Conservation (phyloP, 2,888 invertebrate species). For the Zelleria hepariella region DNA sequence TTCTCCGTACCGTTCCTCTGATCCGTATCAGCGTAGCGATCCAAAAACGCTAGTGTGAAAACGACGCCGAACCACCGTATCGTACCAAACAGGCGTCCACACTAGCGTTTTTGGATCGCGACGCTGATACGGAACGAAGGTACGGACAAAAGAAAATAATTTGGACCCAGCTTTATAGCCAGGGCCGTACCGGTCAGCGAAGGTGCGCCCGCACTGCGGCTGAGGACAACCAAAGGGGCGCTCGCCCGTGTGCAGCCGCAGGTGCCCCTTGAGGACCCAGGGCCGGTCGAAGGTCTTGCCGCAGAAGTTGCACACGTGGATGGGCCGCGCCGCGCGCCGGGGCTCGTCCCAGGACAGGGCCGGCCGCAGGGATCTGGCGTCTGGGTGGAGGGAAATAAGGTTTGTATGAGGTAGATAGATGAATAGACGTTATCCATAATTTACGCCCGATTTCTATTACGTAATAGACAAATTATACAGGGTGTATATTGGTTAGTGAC, state of each 20-base stretch:
- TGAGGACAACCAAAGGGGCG: conserved; percentile 77
- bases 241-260: conserved; percentile 79
- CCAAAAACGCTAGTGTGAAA: too few relatives aligned
- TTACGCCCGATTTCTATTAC: too few relatives aligned
- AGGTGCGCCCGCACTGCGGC: conserved; percentile 72
- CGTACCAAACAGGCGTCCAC: too few relatives aligned
- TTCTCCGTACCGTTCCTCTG: too few relatives aligned
- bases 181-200: conserved; percentile 73
- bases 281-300: conserved; percentile 78
- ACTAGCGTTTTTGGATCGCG: too few relatives aligned
- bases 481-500: too few relatives aligned
- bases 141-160: too few relatives aligned
- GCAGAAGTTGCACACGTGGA: conserved; percentile 72
- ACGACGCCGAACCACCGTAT: too few relatives aligned
- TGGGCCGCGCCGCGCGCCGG: conserved; percentile 27
- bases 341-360: not conserved
- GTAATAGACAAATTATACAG: too few relatives aligned
- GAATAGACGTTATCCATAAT: too few relatives aligned
- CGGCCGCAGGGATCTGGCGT: not conserved
- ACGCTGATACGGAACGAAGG: too few relatives aligned
- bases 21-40: too few relatives aligned
- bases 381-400: not conserved
- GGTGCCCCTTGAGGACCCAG: conserved; percentile 79
- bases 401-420: not conserved
- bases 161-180: not conserved